These are phyloP conservation scores for Tenthredo livida DNA, from an alignment of 2,888 invertebrate genomes.

Conservation along the genomic window DNA sequence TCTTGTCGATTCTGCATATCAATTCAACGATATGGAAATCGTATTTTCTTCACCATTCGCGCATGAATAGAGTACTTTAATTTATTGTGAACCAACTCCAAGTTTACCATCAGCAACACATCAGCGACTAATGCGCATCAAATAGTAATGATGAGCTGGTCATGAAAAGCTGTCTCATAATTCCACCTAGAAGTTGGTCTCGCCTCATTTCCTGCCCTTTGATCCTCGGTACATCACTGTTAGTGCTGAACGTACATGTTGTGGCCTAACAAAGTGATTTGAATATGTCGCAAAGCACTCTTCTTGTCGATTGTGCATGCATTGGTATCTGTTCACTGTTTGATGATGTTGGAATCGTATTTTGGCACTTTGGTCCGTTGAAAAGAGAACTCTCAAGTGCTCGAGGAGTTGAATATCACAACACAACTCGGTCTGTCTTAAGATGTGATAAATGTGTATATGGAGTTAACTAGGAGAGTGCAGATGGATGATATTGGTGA, in stretches of 20 bases:
- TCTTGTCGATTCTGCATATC: background rate
- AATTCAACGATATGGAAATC: slow-evolving; percentile 2
- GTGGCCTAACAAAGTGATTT: background rate
- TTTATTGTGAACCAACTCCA: too few species aligned
- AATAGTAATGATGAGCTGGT: background rate
- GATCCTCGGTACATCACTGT: background rate
- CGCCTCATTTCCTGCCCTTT: background rate
- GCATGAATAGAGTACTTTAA: background rate
- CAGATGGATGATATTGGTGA: slow-evolving; percentile 13
- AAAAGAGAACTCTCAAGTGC: background rate
- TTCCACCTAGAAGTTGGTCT: background rate
- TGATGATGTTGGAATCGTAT: background rate
- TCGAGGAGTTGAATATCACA: background rate
- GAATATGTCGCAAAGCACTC: background rate
- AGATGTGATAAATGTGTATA: background rate
- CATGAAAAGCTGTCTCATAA: background rate
- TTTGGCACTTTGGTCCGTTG: background rate
- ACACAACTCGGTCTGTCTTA: background rate
- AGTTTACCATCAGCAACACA: background rate
- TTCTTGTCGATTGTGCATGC: background rate
- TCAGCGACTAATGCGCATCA: background rate
- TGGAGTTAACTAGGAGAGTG: background rate
- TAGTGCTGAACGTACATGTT: background rate
- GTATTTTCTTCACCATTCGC: background rate
- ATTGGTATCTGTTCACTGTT: background rate